Evolutionary conservation across 2,113 vertebrate species (phyloP), one percentile per base, ranked within the genome.

Genomic region (Anthoscopus minutus): DNA sequence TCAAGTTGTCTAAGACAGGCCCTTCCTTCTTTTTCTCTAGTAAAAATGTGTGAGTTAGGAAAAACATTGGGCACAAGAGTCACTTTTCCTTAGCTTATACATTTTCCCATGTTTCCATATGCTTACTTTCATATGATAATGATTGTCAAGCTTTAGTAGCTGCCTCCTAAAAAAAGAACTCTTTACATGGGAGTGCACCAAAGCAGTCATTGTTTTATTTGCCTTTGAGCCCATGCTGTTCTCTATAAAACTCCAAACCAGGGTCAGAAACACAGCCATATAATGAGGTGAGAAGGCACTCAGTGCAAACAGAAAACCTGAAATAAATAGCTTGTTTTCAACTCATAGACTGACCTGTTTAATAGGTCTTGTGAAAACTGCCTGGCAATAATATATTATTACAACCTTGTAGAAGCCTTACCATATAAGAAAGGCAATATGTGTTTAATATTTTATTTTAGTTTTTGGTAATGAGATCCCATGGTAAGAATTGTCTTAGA

Each of bases 171-270:
- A 47, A 70, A 77, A 92, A 91, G 37, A 88, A 60, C 14, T 66
- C 37, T 81, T 86, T 92, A 81, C 0, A 0, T 61, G 53, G 53
- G 89, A 84, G 31, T 51, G 44, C 67, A 94, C 65, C 65, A 87
- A 93, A 88, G 24, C 24, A 89, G 15, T 54, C 24, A 30, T 44
- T 89, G 35, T 91, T 91, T 93, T 83, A 78, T 95, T 91, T 95
- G 53, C 24, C 13, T 44, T 45, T 78, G 65, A 92, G 69, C 17
- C 30, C 48, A 79, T 51, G 44, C 51, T 86, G n/a, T 60, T 88
- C 35, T 48, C 83, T 45, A 51, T 79, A 84, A 93, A 94, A 73
- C 30, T 73, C 23, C 82, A 79, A 81, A 69, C 20, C 20, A 61
- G 38, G 56, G 64, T 42, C 47, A 88, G 85, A 94, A 93, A 56